phyloP scores from a whole-genome alignment of 2,888 invertebrate species.

The Drosophila borealis region DNA sequence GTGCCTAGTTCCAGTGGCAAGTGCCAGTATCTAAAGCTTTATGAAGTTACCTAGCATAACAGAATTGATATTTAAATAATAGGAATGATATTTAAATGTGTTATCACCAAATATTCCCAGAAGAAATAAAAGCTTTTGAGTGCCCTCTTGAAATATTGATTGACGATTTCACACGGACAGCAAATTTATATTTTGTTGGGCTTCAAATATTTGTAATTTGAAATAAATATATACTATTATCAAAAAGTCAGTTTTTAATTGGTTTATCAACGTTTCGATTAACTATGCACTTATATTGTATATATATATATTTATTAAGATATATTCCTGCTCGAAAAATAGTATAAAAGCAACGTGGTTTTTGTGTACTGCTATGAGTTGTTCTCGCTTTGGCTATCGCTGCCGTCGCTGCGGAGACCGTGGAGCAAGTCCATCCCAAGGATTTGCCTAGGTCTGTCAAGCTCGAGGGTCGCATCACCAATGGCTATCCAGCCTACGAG shows the following conservation, averaged over 20 bases:
- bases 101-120: not conserved
- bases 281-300: too few relatives aligned
- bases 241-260: slow-evolving; percentile 4
- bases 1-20: too few relatives aligned
- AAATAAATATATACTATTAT: not conserved
- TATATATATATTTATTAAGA: not conserved
- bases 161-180: slow-evolving; percentile 4
- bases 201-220: not conserved
- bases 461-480: slow-evolving; percentile 62
- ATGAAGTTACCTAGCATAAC: too few relatives aligned
- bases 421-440: slow-evolving; percentile 35
- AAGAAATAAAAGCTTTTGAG: not conserved
- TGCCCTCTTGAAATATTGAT: slow-evolving; percentile 7
- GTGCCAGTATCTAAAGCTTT: not conserved
- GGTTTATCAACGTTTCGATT: slow-evolving; percentile 20
- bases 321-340: not conserved
- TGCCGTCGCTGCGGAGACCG: slow-evolving; percentile 22
- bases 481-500: slow-evolving; percentile 68
- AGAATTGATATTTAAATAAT: not conserved
- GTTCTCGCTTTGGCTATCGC: slow-evolving; percentile 21
- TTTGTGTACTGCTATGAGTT: slow-evolving; percentile 6
- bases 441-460: slow-evolving; percentile 18
- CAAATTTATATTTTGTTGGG: not conserved
- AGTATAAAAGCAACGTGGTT: slow-evolving; percentile 11
- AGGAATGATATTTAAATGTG: not conserved